Conservation (phyloP, 2,888 invertebrate genomes). For the Drosophila anomelani region DNA sequence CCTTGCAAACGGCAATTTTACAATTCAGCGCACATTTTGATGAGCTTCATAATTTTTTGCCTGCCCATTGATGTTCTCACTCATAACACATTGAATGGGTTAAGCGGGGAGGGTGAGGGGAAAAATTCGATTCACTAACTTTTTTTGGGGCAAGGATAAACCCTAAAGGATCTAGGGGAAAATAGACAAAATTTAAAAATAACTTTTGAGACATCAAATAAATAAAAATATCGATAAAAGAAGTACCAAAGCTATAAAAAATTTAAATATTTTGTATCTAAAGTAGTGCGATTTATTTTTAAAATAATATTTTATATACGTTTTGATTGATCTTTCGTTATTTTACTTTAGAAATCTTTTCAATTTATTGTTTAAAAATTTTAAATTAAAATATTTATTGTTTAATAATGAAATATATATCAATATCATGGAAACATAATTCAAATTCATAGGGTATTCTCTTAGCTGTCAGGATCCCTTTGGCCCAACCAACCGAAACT, state of each 20-base stretch:
- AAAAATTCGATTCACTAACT: not conserved
- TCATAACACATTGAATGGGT: conserved; percentile 55
- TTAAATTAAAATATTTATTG: too few species aligned
- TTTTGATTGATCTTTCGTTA: too few species aligned
- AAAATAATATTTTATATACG: too few species aligned
- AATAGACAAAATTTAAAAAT: not conserved
- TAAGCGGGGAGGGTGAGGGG: not conserved
- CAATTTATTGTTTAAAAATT: too few species aligned
- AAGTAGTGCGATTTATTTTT: too few species aligned
- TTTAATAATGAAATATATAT: too few species aligned
- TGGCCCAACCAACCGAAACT: not conserved
- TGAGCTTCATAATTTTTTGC: conserved; percentile 75
- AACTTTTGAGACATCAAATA: too few species aligned
- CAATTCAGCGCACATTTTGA: conserved; percentile 81
- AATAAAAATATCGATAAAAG: too few species aligned
- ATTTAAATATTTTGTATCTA: too few species aligned
- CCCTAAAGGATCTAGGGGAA: not conserved
- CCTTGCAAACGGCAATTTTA: conserved; percentile 67
- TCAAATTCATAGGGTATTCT: conserved; percentile 5
- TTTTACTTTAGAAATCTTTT: too few species aligned
- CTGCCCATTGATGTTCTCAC: conserved; percentile 72
- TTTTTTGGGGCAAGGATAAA: not conserved
- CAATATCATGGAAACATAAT: not conserved
- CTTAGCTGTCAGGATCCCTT: not conserved
- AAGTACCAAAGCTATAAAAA: too few species aligned